Evolutionary conservation across 2,113 vertebrate species (phyloP).

Genomic region (Lasiurus cinereus): DNA sequence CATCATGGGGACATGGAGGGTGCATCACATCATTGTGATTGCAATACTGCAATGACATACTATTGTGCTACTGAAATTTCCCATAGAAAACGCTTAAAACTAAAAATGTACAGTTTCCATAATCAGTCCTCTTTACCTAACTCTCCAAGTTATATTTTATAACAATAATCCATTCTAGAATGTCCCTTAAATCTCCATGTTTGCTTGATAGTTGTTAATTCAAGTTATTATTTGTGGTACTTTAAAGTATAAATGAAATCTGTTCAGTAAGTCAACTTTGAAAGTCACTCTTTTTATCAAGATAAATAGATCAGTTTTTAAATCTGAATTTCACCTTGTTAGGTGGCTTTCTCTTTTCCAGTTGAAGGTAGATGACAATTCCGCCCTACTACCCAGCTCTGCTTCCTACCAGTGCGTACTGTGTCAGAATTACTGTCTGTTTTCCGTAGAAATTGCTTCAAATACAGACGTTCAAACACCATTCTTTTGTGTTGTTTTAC

Average conservation of each 20-base stretch:
- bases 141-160: not conserved
- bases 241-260: not conserved
- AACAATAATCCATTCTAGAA: not conserved
- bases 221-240: not conserved
- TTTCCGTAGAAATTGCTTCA: not conserved
- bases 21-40: not conserved
- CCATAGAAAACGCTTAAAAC: not conserved
- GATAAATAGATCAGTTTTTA: not conserved
- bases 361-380: not conserved
- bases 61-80: not conserved
- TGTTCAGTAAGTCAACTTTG: not conserved
- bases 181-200: not conserved
- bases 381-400: not conserved
- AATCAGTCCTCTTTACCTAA: not conserved
- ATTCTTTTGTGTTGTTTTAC: not conserved
- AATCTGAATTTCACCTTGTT: not conserved
- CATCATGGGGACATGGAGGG: not conserved
- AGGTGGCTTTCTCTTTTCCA: not conserved
- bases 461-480: not conserved
- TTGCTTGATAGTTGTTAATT: not conserved
- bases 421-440: not conserved
- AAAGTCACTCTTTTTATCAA: not conserved
- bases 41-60: not conserved
- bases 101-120: not conserved
- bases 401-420: not conserved